These are phyloP conservation scores for Coranthus polyacanthus DNA, from an alignment of 2,797 vertebrate species.

Conservation along the genomic window DNA sequence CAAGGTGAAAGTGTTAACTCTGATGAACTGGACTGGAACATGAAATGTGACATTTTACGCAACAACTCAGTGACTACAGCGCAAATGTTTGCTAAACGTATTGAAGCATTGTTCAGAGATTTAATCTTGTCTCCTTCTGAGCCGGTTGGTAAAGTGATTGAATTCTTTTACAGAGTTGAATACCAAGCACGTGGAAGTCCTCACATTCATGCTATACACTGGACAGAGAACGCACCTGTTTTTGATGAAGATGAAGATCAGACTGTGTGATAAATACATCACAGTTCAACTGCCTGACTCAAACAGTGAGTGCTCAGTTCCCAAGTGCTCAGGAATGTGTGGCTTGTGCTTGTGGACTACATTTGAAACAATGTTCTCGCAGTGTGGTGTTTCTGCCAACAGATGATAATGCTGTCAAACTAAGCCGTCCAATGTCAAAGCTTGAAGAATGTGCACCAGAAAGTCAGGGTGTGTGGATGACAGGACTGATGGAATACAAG, in stretches of 20 bases:
- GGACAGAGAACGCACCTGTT: constrained; percentile 2
- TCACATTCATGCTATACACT: constrained; percentile 13
- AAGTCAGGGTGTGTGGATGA: background rate
- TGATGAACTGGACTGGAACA: constrained; percentile 5
- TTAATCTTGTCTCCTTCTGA: constrained; percentile 16
- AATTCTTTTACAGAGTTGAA: constrained; percentile 29
- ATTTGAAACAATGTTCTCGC: background rate
- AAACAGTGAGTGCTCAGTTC: background rate
- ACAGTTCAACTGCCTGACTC: background rate
- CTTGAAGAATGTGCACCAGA: background rate
- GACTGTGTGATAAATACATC: constrained; percentile 33
- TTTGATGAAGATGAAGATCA: constrained; percentile 22
- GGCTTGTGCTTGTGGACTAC: background rate
- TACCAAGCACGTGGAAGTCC: constrained; percentile 39
- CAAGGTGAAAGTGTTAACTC: constrained; percentile 18
- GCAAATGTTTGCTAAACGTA: constrained; percentile 17
- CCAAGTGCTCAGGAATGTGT: constrained; percentile 6
- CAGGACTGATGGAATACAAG: constrained; percentile 1
- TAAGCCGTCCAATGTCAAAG: background rate
- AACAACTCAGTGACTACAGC: constrained; percentile 11
- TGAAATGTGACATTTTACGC: constrained; percentile 16
- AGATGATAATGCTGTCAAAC: background rate
- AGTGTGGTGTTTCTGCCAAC: background rate
- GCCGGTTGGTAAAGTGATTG: constrained; percentile 21
- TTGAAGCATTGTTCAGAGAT: constrained; percentile 11